phyloP scores from a whole-genome alignment of 2,113 vertebrate species.

The Neotragus pygmaeus region DNA sequence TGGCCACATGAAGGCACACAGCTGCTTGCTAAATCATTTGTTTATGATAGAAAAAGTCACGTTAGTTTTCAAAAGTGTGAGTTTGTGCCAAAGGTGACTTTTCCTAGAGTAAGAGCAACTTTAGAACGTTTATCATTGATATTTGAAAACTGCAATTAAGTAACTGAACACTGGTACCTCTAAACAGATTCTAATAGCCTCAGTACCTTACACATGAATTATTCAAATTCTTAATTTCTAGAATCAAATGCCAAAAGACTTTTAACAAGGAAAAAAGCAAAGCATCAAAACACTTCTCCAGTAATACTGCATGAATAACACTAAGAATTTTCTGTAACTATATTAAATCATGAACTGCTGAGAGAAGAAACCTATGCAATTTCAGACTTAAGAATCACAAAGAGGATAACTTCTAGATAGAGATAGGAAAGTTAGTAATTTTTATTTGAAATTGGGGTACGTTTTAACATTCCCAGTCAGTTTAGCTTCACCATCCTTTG shows the following conservation, averaged over 20 bases:
- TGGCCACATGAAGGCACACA: neutral
- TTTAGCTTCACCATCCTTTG: neutral
- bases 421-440: neutral
- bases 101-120: neutral
- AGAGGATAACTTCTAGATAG: neutral
- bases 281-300: neutral
- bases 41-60: neutral
- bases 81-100: conserved; percentile 5
- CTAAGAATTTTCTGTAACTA: conserved; percentile 8
- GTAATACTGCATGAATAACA: neutral
- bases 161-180: neutral
- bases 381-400: neutral
- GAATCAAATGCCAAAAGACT: neutral
- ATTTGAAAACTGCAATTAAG: neutral
- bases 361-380: neutral
- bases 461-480: neutral
- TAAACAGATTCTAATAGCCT: neutral
- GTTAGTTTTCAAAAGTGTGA: neutral
- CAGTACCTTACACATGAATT: neutral
- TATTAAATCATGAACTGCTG: neutral
- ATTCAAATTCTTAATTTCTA: conserved; percentile 3
- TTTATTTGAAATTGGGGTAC: neutral
- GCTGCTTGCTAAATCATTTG: neutral
- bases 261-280: neutral
- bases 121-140: neutral